Conservation (phyloP, 2,888 invertebrate genomes). For the Horisme vitalbata region DNA sequence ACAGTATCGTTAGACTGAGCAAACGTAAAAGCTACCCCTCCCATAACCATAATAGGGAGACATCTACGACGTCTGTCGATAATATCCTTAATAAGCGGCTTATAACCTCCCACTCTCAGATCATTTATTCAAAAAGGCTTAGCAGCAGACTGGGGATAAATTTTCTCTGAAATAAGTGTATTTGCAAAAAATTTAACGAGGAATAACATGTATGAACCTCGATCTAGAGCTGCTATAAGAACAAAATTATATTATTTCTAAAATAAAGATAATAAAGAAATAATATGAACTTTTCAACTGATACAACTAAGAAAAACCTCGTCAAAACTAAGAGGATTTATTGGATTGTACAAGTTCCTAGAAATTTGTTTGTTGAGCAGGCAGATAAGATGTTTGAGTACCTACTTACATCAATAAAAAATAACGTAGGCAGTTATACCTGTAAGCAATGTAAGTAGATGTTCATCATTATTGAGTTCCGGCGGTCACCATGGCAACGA, state of each 20-base stretch:
- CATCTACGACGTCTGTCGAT: slow-evolving; percentile 51
- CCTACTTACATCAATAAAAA: not conserved
- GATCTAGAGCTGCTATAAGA: no score
- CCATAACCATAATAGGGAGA: slow-evolving; percentile 16
- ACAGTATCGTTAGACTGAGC: not conserved
- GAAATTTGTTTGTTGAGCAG: no score
- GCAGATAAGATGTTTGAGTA: not conserved
- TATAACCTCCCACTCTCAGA: slow-evolving; percentile 46
- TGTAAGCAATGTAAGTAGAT: slow-evolving; percentile 24
- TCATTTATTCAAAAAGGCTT: slow-evolving; percentile 34
- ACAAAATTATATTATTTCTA: no score
- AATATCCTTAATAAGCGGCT: slow-evolving; percentile 51
- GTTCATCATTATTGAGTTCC: slow-evolving; percentile 49
- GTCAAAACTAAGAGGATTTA: no score
- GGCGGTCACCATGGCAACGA: slow-evolving; percentile 68
- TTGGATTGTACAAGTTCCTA: no score
- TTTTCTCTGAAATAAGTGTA: not conserved
- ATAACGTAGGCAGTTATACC: no score
- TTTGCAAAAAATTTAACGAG: not conserved
- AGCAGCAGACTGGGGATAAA: slow-evolving; percentile 9
- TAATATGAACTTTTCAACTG: no score
- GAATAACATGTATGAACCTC: not conserved
- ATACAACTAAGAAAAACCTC: no score
- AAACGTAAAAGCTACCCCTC: not conserved
- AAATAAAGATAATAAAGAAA: no score